A percentile compares a stretch with the other conserved stretches of the same genome.
These are phyloP conservation scores for Suncus etruscus DNA, from an alignment of 2,113 vertebrate genomes.

Conservation along the genomic window DNA sequence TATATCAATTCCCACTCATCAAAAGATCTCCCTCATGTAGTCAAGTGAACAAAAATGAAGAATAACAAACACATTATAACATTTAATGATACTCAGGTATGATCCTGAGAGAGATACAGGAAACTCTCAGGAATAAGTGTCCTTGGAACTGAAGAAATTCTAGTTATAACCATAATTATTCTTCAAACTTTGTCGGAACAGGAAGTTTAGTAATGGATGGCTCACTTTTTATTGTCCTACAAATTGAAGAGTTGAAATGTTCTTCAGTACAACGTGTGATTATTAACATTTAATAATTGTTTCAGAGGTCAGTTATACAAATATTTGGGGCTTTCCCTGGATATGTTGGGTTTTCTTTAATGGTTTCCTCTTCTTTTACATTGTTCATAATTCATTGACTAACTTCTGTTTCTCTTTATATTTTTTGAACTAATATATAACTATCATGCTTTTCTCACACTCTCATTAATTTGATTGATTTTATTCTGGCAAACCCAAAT, in stretches of 20 bases:
- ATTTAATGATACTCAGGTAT: neutral
- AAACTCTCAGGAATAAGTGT: neutral
- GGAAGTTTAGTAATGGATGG: neutral
- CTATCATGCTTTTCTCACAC: neutral
- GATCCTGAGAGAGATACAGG: constrained; percentile 3
- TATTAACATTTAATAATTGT: neutral
- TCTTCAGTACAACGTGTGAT: neutral
- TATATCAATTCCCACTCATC: neutral
- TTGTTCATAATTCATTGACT: neutral
- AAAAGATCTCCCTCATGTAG: neutral
- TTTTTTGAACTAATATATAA: neutral
- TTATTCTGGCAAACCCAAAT: neutral
- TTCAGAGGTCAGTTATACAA: neutral
- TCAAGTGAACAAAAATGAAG: neutral
- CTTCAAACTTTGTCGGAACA: neutral
- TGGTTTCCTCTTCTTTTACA: neutral
- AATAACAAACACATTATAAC: neutral
- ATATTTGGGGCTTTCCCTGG: neutral
- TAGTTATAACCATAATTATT: neutral
- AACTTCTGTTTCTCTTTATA: neutral
- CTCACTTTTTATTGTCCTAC: neutral
- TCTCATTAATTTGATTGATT: constrained; percentile 3
- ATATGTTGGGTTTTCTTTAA: neutral
- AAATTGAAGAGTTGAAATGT: neutral
- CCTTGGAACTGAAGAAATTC: constrained; percentile 11